Evolutionary conservation across 1,140 invertebrate species (phyloP).

Genomic region (Condylostylus longicornis): DNA sequence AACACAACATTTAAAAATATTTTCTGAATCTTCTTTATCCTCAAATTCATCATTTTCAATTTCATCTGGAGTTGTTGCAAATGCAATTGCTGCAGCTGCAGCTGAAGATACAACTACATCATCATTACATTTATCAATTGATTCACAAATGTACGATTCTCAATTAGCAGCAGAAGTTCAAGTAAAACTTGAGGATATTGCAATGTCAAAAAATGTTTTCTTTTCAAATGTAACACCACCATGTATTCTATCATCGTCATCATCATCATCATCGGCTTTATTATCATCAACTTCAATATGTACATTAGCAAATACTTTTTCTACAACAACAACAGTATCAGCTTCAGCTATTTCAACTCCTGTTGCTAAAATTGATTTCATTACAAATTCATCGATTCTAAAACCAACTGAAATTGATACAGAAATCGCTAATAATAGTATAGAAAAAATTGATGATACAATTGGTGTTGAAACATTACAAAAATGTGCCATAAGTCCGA

Average conservation of each 20-base stretch:
- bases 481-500: slow-evolving; percentile 42
- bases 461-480: slow-evolving; percentile 14
- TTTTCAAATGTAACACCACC: background rate
- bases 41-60: background rate
- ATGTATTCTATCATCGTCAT: slow-evolving; percentile 7
- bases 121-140: too few relatives aligned
- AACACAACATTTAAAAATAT: background rate
- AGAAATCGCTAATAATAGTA: slow-evolving; percentile 13
- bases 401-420: slow-evolving; percentile 16
- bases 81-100: too few relatives aligned
- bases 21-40: background rate
- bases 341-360: too few relatives aligned
- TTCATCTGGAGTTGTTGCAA: slow-evolving; percentile 1
- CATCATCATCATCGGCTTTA: slow-evolving; percentile 1
- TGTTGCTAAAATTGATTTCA: slow-evolving; percentile 20
- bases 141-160: too few relatives aligned
- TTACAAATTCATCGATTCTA: slow-evolving; percentile 6
- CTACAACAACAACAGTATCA: too few relatives aligned
- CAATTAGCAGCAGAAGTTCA: background rate
- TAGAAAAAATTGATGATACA: background rate
- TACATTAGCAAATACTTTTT: slow-evolving; percentile 2
- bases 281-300: slow-evolving; percentile 4
- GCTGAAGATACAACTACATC: too few relatives aligned
- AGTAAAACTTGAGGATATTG: too few relatives aligned
- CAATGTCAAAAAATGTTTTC: too few relatives aligned